Evolutionary conservation across 2,888 invertebrate genomes (phyloP), one percentile per base, ranked within the genome.

Genomic region (Macrosoma leucophasiata): DNA sequence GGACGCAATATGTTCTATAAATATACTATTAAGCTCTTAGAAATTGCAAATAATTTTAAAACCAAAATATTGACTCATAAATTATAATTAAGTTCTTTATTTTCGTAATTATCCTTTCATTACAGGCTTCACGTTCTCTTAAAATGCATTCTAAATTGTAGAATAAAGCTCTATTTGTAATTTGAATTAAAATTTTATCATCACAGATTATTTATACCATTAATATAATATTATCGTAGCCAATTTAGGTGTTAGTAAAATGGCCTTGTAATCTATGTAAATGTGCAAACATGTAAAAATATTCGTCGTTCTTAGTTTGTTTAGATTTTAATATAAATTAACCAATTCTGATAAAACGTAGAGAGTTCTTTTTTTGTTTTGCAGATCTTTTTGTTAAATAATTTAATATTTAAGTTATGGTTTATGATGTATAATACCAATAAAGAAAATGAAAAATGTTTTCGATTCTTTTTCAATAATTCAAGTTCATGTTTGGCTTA

Each of bases 211-310:
- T 29, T 22, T 33, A 21, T 22, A 19, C 11, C 7, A 32, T 19
- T 41, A 34, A 28, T 22, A 25, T 19, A 31, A 38, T 33, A 20
- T 42, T 37, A 33, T 42, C 39, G 48, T 52, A 44, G 48, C 48
- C 41, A 43, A 43, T 36, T 43, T 54, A 61, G 54, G 35, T 44
- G 36, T 50, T 57, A 57, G 49, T 50, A 25, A 31, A 51, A 61
- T 61, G 61, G 64, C 69, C 67, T 75, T 78, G 72, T 75, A 75
- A 71, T 74, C 62, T 77, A 74, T 79, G 75, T 79, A 81, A 77
- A 79, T 63, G 54, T 73, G 72, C 64, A 62, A 66, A 65, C 51
- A 56, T 77, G 74, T 78, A 75, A 65, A 73, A 74, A 70, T 53
- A 60, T 66, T 58, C 53, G 52, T 66, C 58, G 52, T 62, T 68